Base-by-base conservation (phyloP, 2,888 invertebrate species). In the Pteria penguin region DNA sequence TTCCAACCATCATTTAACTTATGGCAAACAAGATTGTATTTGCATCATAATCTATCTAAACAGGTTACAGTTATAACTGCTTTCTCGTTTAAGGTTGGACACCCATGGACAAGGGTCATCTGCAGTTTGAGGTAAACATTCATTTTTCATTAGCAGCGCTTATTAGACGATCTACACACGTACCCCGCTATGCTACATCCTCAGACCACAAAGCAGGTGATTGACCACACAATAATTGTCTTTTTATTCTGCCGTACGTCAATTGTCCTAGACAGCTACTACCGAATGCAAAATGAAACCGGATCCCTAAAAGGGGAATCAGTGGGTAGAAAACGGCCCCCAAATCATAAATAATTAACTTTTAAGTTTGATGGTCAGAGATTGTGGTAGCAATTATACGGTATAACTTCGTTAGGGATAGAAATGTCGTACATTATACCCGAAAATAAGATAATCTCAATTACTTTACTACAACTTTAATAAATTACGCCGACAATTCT, bases 361-460 rank as follows among this genome's bases (percentile, higher is more conserved):
- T 45, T 45, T 14, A 82, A 81, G 83, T 84, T 83, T 81, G 72
- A 82, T 78, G 82, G 84, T 82, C 79, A 79, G 81, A 77, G 82
- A 84, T 84, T 82, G 72, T 79, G 76, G 80, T 79, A 84, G 82
- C 79, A 82, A 87, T 85, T 83, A 84, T 84, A 82, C 81, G 81
- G 80, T 79, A 78, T 84, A 86, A 86, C 80, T 76, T 74, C 67
- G 79, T 85, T 86, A 87, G 62, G 62, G 60, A 74, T 79, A 80
- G 79, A 79, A 82, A 77, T 79, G 82, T 80, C 82, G 84, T 85
- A 84, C 86, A 88, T 88, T 86, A 86, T 84, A 83, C 82, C 78
- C 72, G 82, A 81, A 86, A 85, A 85, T 81, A 83, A 84, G 86
- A 86, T 84, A 83, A 84, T 84, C 82, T 84, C 87, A 85, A 86